Evolutionary conservation across 2,113 vertebrate species (phyloP), one percentile per base, ranked within the genome.

Genomic region (Triplophysa siluroides): DNA sequence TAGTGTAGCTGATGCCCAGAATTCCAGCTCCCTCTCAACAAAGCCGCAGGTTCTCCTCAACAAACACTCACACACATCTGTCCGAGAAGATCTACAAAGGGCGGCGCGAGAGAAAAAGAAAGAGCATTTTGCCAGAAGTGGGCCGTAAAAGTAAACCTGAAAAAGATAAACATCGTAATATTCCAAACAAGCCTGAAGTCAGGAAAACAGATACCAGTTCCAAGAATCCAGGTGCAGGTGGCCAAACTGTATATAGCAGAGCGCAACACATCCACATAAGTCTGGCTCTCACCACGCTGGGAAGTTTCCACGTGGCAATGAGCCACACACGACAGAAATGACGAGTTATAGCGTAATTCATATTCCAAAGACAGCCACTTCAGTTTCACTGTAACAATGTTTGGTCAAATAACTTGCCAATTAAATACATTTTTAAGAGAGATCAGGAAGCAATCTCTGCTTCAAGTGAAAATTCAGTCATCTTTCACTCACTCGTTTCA

Each of bases 81-180:
- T 76, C 50, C 65, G 50, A 24, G 18, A 38, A 63, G 29, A 54
- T 21, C 74, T 76, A 76, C 61, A 65, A 76, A 76, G 43, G 43
- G 18, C 24, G 5, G 45, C 1, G 45, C 29, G 24, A 52, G 45
- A 52, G 24, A 21, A 64, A 50, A 26, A n/a, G 61, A 76, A 62
- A 62, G 21, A 62, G 58, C 0, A 4, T 75, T 75, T 61, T 62
- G 58, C 72, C 58, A 62, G 21, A 62, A 62, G 10, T 47, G 58
- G 23, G 56, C 41, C 43, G 58, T 47, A 76, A 45, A 76, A 65
- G 61, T 76, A 76, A 76, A 76, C 62, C 74, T 65, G 62, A 65
- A 47, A 61, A 76, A 65, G 74, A 76, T 76, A 76, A 76, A 76
- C 74, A 76, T 54, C 7, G 33, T 47, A 45, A 76, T 76, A 54